Evolutionary conservation across 1,140 invertebrate species (phyloP).

Genomic region (Drosophila kepulauana): DNA sequence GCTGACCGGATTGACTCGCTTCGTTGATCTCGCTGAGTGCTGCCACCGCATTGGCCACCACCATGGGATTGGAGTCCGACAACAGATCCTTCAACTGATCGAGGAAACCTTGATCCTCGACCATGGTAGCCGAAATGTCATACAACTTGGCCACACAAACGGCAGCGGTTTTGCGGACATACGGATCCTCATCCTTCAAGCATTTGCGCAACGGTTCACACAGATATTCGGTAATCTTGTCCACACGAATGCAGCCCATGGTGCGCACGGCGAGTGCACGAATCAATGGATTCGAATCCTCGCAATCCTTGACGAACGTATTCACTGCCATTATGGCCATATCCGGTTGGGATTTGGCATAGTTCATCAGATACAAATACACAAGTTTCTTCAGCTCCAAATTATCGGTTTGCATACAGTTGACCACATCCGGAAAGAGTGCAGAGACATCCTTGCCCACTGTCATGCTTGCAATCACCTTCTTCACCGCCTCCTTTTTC

Average conservation of each 20-base stretch:
- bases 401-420: constrained; percentile 99
- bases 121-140: constrained; percentile 98
- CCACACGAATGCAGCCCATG: constrained; percentile 99
- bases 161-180: constrained; percentile 99
- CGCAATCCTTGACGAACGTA: constrained; percentile 99
- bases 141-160: constrained; percentile 99
- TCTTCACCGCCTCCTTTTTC: constrained; percentile 99
- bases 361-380: constrained; percentile 99
- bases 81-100: constrained; percentile 98
- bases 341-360: constrained; percentile 99
- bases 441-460: constrained; percentile 98
- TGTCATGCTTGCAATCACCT: constrained; percentile 99
- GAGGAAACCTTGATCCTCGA: constrained; percentile 94
- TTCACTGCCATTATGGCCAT: constrained; percentile 99
- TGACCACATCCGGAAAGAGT: constrained; percentile 99
- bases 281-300: constrained; percentile 99
- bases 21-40: constrained; percentile 99
- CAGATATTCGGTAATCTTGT: constrained; percentile 99
- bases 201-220: constrained; percentile 99
- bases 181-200: constrained; percentile 99
- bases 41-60: constrained; percentile 99
- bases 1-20: constrained; percentile 95
- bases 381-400: constrained; percentile 99
- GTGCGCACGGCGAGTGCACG: constrained; percentile 99
- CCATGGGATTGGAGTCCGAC: constrained; percentile 99